Evolutionary conservation across 2,797 vertebrate species (phyloP), one percentile per base, ranked within the genome.

Genomic region (Peromyscus melanophrys): DNA sequence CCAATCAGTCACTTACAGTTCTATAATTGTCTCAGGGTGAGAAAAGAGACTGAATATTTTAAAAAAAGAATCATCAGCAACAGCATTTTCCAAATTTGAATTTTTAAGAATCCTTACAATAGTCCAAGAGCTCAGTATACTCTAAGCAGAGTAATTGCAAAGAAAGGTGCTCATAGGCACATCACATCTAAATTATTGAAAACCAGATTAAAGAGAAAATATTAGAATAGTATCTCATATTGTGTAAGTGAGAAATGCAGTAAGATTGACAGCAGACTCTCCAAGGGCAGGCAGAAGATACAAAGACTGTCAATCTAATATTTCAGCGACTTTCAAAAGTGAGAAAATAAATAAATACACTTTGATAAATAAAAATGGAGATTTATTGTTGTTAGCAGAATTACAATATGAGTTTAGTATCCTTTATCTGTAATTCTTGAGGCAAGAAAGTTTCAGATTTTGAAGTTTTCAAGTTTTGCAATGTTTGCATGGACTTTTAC

Each of bases 261-360:
- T 46, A 86, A 65, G 11, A 69, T n/a, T 81, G 40, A 69, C 6
- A 76, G 57, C 4, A 89, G 65, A 80, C 40, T 7, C 29, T 27
- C 27, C 71, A 90, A 67, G 43, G 67, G 73, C 80, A 21, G 90
- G 77, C 37, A 92, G 23, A 86, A 88, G 65, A 77, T 37, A 94
- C 69, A 86, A 65, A 34, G 6, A 55, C 4, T 90, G 46, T 14
- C 55, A 77, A 67, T 14, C 75, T 92, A 94, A 87, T 46, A 43
- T 65, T 61, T 69, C 25, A 83, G 21, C 71, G 52, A 80, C 75
- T 94, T 90, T 93, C 4, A 46, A 80, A 96, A 71, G 27, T 82
- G 37, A 95, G 86, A 61, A 46, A 52, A 97, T 94, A 93, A 52
- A 97, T 94, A 93, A 83, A 96, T 61, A 75, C 0, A 89, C 34